phyloP scores from a whole-genome alignment of 2,797 vertebrate species.

The Neopelma chrysocephalum region DNA sequence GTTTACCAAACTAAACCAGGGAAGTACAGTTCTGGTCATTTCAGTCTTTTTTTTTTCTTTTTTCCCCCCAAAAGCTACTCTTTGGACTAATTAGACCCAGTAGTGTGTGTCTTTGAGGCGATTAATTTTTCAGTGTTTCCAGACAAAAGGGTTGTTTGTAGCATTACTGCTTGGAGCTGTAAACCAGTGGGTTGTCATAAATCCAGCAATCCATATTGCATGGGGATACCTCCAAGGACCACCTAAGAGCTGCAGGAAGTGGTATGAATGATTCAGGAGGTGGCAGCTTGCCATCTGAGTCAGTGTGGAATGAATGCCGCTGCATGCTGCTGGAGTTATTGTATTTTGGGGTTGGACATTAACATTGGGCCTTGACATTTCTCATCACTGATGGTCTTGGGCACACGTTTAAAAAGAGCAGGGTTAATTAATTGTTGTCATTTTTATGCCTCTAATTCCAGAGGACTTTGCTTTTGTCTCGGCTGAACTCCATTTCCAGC shows the following conservation, averaged over 20 bases:
- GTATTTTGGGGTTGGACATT: not conserved
- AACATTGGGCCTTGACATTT: not conserved
- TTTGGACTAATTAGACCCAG: not conserved
- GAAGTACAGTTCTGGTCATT: not conserved
- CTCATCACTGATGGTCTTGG: not conserved
- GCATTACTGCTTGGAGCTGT: not conserved
- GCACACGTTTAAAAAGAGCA: not conserved
- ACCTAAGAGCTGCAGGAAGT: constrained; percentile 34
- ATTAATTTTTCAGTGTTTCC: not conserved
- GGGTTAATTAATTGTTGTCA: not conserved
- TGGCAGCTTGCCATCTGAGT: constrained; percentile 19
- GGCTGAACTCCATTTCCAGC: not conserved
- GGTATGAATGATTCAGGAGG: constrained; percentile 16
- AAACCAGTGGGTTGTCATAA: not conserved
- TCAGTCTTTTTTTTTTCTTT: not conserved
- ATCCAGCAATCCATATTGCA: not conserved
- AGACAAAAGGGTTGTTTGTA: not conserved
- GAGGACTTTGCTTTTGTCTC: not conserved
- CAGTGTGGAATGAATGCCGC: not conserved
- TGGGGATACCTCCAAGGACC: not conserved
- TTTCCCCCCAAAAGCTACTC: not conserved
- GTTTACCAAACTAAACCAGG: not conserved
- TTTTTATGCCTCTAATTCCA: not conserved
- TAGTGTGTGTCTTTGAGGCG: not conserved
- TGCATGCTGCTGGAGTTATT: not conserved